These are phyloP conservation scores for Bothrops jararaca DNA, from an alignment of 2,113 vertebrate genomes.

Conservation along the genomic window DNA sequence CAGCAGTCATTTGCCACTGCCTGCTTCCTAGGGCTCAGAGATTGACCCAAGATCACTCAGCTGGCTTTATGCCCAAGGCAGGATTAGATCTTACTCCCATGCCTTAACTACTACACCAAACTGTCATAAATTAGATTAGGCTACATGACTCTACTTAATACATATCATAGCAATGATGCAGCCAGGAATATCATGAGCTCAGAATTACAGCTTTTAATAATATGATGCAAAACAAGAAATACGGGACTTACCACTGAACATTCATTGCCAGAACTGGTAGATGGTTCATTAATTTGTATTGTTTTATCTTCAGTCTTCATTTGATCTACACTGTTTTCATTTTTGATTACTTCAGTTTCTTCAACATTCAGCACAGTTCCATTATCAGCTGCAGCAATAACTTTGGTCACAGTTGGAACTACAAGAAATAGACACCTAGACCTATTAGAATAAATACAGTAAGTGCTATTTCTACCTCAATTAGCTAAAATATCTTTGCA, in stretches of 20 bases:
- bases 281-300: slow-evolving; percentile 67
- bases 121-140: neutral
- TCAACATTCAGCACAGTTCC: slow-evolving; percentile 62
- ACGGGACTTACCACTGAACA: slow-evolving; percentile 58
- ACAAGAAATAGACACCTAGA: neutral
- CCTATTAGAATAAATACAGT: neutral
- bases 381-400: slow-evolving; percentile 65
- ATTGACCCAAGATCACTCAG: neutral
- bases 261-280: slow-evolving; percentile 69
- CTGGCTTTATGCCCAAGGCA: neutral
- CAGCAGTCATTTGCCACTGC: neutral
- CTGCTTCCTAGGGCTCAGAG: neutral
- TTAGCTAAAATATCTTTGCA: neutral
- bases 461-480: neutral
- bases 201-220: neutral
- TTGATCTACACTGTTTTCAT: slow-evolving; percentile 56
- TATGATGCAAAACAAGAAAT: neutral
- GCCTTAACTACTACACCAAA: neutral
- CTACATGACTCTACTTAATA: neutral
- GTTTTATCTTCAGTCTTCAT: slow-evolving; percentile 35
- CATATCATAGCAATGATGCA: neutral
- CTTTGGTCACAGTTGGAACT: slow-evolving; percentile 72
- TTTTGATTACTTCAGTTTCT: slow-evolving; percentile 57
- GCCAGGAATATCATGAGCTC: neutral
- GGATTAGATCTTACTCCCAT: neutral